Base-by-base conservation (phyloP, 2,113 vertebrate genomes). In the Eurypyga helias region DNA sequence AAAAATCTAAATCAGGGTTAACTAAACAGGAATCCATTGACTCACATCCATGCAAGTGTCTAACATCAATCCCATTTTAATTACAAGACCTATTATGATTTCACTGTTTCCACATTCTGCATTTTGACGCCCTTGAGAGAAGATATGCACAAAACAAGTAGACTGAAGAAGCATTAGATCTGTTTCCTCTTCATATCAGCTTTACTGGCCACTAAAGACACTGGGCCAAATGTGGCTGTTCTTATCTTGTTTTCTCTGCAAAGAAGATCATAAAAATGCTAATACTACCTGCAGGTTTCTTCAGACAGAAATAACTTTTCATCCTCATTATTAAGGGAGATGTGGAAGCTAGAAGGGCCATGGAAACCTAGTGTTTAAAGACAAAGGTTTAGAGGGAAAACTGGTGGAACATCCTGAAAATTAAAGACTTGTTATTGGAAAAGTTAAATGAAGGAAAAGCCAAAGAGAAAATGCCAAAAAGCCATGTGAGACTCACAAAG, bases 91-190 rank as follows among this genome's bases (percentile, higher is more conserved):
- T 82, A 4, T 38, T 75, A 45, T 9, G 3, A 52, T 70, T 85
- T 83, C 21, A 26, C 29, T 52, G 12, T 10, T 16, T 33, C n/a
- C 0, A 0, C 24, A 29, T 67, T 85, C 29, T 48, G 36, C 0
- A 0, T 67, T 92, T 88, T 62, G 57, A 86, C 43, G 34, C 8
- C 8, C 7, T n/a, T 83, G 33, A 66, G 33, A 48, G 49, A 52
- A 84, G 90, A 92, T 2, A 29, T 1, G 6, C 29, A 34, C n/a
- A 54, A 46, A 83, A 21, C 6, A 25, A 76, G 28, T 0, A 46
- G 5, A 77, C 9, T 23, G 29, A 75, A 83, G 55, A 43, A 90
- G 11, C 11, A 38, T 52, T 34, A 51, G 8, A 45, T 49, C 6
- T 51, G 3, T 23, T 60, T 31, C 41, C 20, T 52, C 36, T 61